A percentile compares a stretch with the other conserved stretches of the same genome.
These are phyloP conservation scores for Epirrhoe tristata DNA, from an alignment of 2,888 invertebrate species.

Conservation along the genomic window DNA sequence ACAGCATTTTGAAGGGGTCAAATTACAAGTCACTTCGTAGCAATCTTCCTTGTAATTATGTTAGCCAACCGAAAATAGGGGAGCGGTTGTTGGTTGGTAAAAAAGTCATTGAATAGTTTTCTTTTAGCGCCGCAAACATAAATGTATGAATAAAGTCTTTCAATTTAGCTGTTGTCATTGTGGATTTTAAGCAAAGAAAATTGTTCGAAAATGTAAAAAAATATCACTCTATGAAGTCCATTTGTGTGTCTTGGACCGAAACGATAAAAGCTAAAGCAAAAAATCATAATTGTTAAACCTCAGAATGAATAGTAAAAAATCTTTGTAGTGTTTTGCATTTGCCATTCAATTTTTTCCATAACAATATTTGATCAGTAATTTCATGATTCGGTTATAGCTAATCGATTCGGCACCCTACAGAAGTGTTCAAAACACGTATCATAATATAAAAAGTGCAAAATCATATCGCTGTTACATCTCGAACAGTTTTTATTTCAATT, in stretches of 20 bases:
- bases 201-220: not conserved
- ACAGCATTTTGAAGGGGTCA: conserved; percentile 72
- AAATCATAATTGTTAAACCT: not conserved
- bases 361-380: conserved; percentile 44
- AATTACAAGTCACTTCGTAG: conserved; percentile 80
- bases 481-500: conserved; percentile 83
- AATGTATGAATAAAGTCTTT: not conserved
- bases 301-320: not conserved
- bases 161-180: not conserved
- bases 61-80: conserved; percentile 77
- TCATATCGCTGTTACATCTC: conserved; percentile 85
- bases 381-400: conserved; percentile 51
- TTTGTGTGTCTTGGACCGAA: not conserved
- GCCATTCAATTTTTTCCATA: conserved; percentile 2
- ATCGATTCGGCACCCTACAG: conserved; percentile 66
- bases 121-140: not conserved
- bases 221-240: not conserved
- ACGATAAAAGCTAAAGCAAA: not conserved
- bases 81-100: conserved; percentile 45
- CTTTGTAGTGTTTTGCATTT: not conserved
- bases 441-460: conserved; percentile 78
- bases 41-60: conserved; percentile 81
- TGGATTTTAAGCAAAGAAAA: not conserved
- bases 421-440: conserved; percentile 74
- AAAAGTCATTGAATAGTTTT: conserved; percentile 26